These are phyloP conservation scores for Zaprionus capensis DNA, from an alignment of 1,140 invertebrate genomes.

Conservation along the genomic window DNA sequence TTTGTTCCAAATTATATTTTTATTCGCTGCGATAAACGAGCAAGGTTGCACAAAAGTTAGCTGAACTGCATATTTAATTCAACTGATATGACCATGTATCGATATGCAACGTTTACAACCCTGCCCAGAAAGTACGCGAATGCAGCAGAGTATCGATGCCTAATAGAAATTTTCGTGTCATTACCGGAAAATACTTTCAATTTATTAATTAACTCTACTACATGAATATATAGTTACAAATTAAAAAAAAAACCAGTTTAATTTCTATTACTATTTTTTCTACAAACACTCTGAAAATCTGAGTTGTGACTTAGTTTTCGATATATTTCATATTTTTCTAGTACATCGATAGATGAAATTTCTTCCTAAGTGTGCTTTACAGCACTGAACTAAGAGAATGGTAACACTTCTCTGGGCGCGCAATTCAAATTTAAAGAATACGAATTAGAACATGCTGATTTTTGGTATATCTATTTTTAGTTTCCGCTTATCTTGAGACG, in stretches of 20 bases:
- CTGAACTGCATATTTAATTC: constrained; percentile 54
- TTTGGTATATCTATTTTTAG: constrained; percentile 12
- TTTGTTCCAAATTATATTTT: constrained; percentile 53
- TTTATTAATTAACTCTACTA: neutral
- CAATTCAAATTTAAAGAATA: neutral
- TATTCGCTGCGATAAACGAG: constrained; percentile 55
- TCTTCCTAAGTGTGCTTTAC: neutral
- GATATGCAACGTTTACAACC: constrained; percentile 23
- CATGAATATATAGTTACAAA: neutral
- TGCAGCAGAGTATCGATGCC: constrained; percentile 1
- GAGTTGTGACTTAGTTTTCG: constrained; percentile 4
- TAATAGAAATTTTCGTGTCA: neutral
- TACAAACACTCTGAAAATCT: neutral
- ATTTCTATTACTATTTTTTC: neutral
- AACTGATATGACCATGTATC: constrained; percentile 27
- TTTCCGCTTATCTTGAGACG: constrained; percentile 9
- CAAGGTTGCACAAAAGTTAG: constrained; percentile 53
- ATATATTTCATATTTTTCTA: neutral
- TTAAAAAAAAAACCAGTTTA: neutral
- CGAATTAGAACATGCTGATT: neutral
- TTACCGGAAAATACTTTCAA: neutral
- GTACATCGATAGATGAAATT: neutral
- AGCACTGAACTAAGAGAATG: neutral
- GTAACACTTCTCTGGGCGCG: neutral
- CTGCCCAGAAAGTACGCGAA: constrained; percentile 5